A percentile compares a stretch with the other conserved stretches of the same genome.
Conservation (phyloP, 1,140 invertebrate genomes). For the Aphelenchoides avenae region DNA sequence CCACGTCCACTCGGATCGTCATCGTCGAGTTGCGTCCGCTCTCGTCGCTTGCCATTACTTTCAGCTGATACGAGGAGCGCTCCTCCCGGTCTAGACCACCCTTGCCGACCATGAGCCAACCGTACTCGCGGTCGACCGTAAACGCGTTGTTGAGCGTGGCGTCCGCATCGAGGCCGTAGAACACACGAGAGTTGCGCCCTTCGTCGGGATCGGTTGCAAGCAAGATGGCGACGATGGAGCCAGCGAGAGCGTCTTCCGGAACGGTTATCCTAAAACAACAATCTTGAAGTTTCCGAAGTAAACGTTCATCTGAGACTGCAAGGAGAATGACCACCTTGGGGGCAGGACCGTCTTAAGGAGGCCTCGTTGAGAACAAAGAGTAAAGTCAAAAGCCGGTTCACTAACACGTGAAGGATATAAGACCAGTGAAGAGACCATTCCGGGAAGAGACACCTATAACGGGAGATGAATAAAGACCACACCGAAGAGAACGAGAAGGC, state of each 20-base stretch:
- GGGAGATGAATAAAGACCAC: too few relatives aligned
- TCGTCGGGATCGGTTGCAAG: slow-evolving; percentile 46
- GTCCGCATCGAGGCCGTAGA: slow-evolving; percentile 23
- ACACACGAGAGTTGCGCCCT: slow-evolving; percentile 25
- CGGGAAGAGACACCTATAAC: too few relatives aligned
- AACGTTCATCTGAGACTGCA: not conserved
- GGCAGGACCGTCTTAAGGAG: too few relatives aligned
- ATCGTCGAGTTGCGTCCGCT: slow-evolving; percentile 80
- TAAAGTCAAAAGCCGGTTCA: too few relatives aligned
- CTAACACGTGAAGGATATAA: too few relatives aligned
- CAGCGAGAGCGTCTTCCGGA: slow-evolving; percentile 42
- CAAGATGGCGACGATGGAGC: slow-evolving; percentile 48
- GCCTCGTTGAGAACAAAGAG: too few relatives aligned
- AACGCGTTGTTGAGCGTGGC: slow-evolving; percentile 68
- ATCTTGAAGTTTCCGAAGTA: too few relatives aligned
- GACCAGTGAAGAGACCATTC: too few relatives aligned
- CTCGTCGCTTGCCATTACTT: slow-evolving; percentile 78
- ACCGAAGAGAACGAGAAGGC: too few relatives aligned
- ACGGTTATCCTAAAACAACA: slow-evolving; percentile 27
- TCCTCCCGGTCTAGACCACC: slow-evolving; percentile 73
- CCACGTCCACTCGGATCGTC: slow-evolving; percentile 76
- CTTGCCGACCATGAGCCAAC: slow-evolving; percentile 60
- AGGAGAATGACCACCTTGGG: too few relatives aligned
- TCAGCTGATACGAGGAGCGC: slow-evolving; percentile 71
- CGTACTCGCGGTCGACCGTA: slow-evolving; percentile 79